phyloP scores from a whole-genome alignment of 1,140 invertebrate species.

The Acromyrmex charruanus region DNA sequence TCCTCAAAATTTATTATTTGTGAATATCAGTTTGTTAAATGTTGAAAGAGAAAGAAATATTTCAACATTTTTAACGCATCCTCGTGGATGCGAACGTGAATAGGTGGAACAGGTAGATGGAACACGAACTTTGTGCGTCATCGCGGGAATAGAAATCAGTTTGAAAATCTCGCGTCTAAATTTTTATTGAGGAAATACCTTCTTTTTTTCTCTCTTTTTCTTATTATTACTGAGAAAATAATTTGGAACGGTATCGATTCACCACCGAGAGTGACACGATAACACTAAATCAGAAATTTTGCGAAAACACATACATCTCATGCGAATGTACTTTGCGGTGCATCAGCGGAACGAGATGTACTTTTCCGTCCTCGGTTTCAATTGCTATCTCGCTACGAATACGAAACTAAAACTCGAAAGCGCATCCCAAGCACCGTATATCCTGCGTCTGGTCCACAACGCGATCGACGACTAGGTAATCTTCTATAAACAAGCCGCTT shows the following conservation, averaged over 20 bases:
- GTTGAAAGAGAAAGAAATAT: neutral
- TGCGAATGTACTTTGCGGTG: neutral
- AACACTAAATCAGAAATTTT: constrained; percentile 17
- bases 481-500: neutral
- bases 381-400: neutral
- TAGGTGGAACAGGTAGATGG: neutral
- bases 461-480: constrained; percentile 1
- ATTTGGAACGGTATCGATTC: constrained; percentile 16
- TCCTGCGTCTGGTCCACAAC: neutral
- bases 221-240: neutral
- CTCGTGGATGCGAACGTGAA: neutral
- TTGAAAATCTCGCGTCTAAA: neutral
- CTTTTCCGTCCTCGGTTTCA: neutral
- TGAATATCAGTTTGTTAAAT: constrained; percentile 1
- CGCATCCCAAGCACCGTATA: neutral
- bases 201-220: neutral
- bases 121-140: neutral
- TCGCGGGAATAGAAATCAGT: neutral
- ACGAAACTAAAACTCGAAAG: constrained; percentile 4
- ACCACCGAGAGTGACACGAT: neutral
- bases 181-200: neutral
- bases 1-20: neutral
- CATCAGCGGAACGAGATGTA: constrained; percentile 4
- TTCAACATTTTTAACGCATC: neutral
- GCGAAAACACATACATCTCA: neutral